phyloP scores from a whole-genome alignment of 1,140 invertebrate species.

The Anastrepha obliqua region DNA sequence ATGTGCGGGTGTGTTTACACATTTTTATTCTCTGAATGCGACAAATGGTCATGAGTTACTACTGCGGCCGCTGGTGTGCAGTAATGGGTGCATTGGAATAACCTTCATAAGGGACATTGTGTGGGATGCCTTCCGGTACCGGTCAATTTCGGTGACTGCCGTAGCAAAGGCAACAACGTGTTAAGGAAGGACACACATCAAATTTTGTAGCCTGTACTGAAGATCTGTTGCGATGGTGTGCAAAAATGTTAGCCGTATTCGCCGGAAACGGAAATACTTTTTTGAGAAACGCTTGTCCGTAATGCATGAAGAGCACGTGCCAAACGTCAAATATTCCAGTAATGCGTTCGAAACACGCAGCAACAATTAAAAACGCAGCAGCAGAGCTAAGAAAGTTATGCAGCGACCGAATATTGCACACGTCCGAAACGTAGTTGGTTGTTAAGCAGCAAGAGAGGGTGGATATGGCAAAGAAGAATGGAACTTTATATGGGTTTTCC shows the following conservation, averaged over 20 bases:
- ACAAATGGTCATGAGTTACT: neutral
- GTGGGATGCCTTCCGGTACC: neutral
- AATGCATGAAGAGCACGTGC: constrained; percentile 33
- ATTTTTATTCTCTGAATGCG: neutral
- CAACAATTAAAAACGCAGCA: neutral
- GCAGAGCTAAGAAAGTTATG: neutral
- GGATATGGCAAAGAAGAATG: neutral
- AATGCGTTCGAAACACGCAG: constrained; percentile 20
- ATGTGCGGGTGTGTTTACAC: neutral
- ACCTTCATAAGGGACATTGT: neutral
- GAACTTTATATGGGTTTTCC: no score
- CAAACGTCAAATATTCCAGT: constrained; percentile 35
- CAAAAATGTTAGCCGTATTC: neutral
- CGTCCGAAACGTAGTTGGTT: neutral
- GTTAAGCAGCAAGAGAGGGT: neutral
- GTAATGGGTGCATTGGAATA: neutral
- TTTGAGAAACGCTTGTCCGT: neutral
- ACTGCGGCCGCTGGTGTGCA: neutral
- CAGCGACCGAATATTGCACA: neutral
- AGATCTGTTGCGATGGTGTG: neutral
- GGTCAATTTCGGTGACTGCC: neutral
- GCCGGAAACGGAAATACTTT: constrained; percentile 16
- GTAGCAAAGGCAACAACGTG: neutral
- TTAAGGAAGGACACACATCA: neutral
- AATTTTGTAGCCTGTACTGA: neutral